Evolutionary conservation across 2,113 vertebrate species (phyloP).

Genomic region (Xyliphius kryptos): DNA sequence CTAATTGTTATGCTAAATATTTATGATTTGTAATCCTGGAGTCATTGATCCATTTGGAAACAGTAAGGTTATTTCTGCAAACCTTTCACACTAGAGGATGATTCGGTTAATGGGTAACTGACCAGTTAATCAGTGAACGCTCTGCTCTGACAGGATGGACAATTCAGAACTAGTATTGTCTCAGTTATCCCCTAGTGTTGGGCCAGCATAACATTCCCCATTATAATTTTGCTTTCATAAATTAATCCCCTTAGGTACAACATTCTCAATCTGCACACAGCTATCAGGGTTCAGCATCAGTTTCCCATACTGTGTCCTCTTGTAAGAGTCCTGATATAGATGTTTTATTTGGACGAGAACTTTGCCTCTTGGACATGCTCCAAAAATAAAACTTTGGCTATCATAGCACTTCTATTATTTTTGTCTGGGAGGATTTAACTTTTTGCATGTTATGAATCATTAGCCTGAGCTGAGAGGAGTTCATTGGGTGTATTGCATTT

Average conservation of each 20-base stretch:
- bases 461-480: slow-evolving; percentile 4
- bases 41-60: no score
- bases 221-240: not conserved
- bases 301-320: not conserved
- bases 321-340: slow-evolving; percentile 22
- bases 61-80: no score
- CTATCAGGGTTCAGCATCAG: slow-evolving; percentile 38
- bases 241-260: slow-evolving; percentile 4
- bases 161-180: no score
- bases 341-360: slow-evolving; percentile 23
- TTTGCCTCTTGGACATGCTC: slow-evolving; percentile 11
- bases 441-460: slow-evolving; percentile 23
- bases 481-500: slow-evolving; percentile 6
- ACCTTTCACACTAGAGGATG: no score
- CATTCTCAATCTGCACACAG: slow-evolving; percentile 12
- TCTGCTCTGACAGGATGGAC: no score
- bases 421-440: no score
- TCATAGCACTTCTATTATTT: slow-evolving; percentile 3
- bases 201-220: not conserved
- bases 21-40: no score
- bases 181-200: no score
- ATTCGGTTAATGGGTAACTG: no score
- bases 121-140: no score
- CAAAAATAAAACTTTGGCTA: slow-evolving; percentile 18
- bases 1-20: no score